Percentiles rank a stretch among this genome's conserved stretches.
Conservation (phyloP, 2,113 vertebrate species). For the Buteo buteo region DNA sequence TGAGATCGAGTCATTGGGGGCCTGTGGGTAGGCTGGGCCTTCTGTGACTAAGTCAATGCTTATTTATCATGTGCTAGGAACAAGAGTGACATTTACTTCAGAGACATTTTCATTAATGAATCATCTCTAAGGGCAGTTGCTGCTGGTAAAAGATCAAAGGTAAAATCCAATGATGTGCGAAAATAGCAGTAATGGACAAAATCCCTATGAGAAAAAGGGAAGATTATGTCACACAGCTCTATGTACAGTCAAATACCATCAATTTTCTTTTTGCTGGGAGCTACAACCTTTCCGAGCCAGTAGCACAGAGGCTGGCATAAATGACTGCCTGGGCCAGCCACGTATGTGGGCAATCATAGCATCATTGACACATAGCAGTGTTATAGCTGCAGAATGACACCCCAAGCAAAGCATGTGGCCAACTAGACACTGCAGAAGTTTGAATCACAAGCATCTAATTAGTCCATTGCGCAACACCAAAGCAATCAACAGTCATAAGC, state of each 20-base stretch:
- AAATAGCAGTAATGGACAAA: background rate
- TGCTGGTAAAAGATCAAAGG: background rate
- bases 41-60: background rate
- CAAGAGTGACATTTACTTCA: background rate
- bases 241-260: background rate
- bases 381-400: background rate
- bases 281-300: background rate
- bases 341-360: background rate
- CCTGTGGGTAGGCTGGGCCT: background rate
- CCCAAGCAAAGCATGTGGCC: background rate
- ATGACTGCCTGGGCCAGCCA: background rate
- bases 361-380: fast-evolving
- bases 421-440: background rate
- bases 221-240: background rate
- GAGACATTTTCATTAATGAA: background rate
- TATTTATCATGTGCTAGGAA: background rate
- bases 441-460: background rate
- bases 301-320: background rate
- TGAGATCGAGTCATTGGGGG: background rate
- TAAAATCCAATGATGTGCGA: background rate
- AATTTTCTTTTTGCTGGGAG: background rate
- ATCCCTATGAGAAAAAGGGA: background rate
- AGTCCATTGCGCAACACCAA: background rate
- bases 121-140: background rate
- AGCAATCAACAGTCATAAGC: background rate